Percentiles rank a stretch among this genome's conserved stretches.
Evolutionary conservation across 2,888 invertebrate genomes (phyloP).

Genomic region (Drosophila rellima): DNA sequence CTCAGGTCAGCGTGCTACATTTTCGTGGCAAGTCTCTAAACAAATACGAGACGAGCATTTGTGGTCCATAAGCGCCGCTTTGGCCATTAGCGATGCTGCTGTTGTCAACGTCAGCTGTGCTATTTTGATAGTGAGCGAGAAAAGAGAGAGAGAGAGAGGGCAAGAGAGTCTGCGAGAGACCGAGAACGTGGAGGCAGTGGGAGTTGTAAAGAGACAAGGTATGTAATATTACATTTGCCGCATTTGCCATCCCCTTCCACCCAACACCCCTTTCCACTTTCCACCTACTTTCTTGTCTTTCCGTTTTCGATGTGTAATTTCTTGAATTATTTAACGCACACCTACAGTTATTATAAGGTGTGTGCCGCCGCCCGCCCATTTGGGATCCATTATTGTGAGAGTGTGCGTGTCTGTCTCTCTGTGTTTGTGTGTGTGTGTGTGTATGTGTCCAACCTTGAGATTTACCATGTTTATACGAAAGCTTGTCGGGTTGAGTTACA

Average conservation of each 20-base stretch:
- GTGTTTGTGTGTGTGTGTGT: slow-evolving; percentile 10
- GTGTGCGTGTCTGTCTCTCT: not conserved
- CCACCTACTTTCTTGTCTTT: slow-evolving; percentile 6
- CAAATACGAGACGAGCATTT: slow-evolving; percentile 5
- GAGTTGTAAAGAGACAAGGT: slow-evolving; percentile 18
- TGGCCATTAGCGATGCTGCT: slow-evolving; percentile 42
- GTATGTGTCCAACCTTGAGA: slow-evolving; percentile 11
- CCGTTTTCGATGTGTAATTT: slow-evolving; percentile 21
- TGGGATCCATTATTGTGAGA: not conserved
- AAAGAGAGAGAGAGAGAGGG: slow-evolving; percentile 18
- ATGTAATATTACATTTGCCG: slow-evolving; percentile 38
- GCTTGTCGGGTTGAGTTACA: not conserved
- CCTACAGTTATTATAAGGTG: slow-evolving; percentile 39
- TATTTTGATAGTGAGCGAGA: slow-evolving; percentile 27
- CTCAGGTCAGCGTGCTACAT: slow-evolving; percentile 18
- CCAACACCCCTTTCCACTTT: not conserved
- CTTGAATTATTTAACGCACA: slow-evolving; percentile 50
- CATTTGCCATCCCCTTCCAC: slow-evolving; percentile 25
- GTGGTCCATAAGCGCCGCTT: slow-evolving; percentile 28
- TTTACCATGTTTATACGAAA: not conserved
- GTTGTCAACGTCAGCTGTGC: slow-evolving; percentile 65
- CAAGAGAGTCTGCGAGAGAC: slow-evolving; percentile 3
- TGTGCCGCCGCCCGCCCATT: slow-evolving; percentile 18
- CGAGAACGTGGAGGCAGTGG: slow-evolving; percentile 3
- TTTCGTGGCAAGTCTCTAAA: slow-evolving; percentile 9